Percentiles rank a stretch among this genome's conserved stretches.
Conservation (phyloP, 2,797 vertebrate species). For the Melanotaenia parkinsoni region DNA sequence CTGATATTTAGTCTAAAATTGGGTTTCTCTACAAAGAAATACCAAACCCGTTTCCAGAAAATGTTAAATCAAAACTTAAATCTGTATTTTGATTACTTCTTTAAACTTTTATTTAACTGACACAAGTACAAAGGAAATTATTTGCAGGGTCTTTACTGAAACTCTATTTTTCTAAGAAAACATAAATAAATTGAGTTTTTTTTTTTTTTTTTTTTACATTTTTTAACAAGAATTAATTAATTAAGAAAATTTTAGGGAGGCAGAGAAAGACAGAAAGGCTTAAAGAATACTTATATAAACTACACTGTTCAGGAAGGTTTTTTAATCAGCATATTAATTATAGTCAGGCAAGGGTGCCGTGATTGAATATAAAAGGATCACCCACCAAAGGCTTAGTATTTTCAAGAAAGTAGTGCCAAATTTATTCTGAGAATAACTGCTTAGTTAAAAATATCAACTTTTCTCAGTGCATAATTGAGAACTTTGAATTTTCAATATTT, state of each 20-base stretch:
- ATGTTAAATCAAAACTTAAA: background rate
- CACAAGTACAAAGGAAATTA: background rate
- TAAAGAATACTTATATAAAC: background rate
- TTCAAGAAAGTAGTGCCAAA: background rate
- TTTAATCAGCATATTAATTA: background rate
- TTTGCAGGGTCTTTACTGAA: background rate
- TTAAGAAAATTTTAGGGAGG: background rate
- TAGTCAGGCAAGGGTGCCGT: background rate
- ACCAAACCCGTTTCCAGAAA: no score
- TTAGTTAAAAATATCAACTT: background rate
- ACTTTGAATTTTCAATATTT: no score
- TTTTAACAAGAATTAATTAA: no score
- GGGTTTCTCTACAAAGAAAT: no score
- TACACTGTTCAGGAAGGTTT: no score
- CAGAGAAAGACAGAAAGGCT: background rate
- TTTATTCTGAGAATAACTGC: background rate
- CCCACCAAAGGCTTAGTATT: background rate
- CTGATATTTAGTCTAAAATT: no score
- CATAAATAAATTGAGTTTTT: background rate
- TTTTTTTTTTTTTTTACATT: no score
- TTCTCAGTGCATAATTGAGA: background rate
- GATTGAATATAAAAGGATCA: background rate
- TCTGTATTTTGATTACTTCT: background rate
- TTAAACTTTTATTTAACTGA: background rate
- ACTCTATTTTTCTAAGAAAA: background rate